phyloP scores from a whole-genome alignment of 2,797 vertebrate species.

The Antrozous pallidus region DNA sequence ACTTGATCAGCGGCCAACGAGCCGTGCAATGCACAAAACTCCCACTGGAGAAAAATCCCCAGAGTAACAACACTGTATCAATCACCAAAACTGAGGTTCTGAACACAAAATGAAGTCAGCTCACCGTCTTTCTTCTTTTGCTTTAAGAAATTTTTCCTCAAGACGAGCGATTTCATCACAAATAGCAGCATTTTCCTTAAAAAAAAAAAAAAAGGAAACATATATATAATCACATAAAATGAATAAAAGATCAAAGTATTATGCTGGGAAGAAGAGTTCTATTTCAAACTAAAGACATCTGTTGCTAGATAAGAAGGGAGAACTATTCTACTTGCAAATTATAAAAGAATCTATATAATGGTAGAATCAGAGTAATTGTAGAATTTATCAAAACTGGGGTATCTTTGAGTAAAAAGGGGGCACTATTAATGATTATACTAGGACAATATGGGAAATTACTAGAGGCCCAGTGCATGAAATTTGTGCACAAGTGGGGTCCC shows the following conservation, averaged over 20 bases:
- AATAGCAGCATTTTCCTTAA: conserved; percentile 92
- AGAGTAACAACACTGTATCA: not conserved
- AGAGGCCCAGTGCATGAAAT: too few species aligned
- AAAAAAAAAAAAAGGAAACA: conserved; percentile 15
- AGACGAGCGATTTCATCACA: conserved; percentile 94
- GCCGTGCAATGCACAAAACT: not conserved
- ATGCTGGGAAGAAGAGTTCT: not conserved
- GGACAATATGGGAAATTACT: not conserved
- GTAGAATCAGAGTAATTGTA: not conserved
- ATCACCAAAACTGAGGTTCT: conserved; percentile 6
- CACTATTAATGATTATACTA: not conserved
- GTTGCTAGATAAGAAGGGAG: not conserved
- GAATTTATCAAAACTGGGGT: not conserved
- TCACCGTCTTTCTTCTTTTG: conserved; percentile 92
- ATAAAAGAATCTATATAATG: not conserved
- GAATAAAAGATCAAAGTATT: not conserved
- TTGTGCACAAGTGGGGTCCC: too few species aligned
- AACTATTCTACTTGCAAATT: not conserved
- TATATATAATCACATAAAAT: conserved; percentile 11
- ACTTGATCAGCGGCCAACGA: not conserved
- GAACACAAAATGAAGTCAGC: conserved; percentile 44
- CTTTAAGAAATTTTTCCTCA: conserved; percentile 91
- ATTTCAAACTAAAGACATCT: conserved; percentile 11
- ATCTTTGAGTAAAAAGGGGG: not conserved
- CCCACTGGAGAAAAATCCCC: not conserved